These are phyloP conservation scores for Sceloporus undulatus DNA, from an alignment of 2,113 vertebrate species.

Conservation along the genomic window DNA sequence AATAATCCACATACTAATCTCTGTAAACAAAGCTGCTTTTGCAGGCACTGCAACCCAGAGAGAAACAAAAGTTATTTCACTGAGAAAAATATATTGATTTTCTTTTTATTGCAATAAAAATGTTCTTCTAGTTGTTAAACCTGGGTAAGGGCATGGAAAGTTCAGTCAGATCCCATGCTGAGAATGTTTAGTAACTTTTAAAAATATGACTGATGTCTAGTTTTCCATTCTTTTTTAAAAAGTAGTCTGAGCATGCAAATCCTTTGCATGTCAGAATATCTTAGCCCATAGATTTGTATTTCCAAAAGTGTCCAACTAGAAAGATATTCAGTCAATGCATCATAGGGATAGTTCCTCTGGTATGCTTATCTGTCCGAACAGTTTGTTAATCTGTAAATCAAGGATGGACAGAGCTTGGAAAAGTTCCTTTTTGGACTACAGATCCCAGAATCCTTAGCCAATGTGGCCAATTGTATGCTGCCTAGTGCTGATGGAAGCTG, in stretches of 20 bases:
- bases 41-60: neutral
- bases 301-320: neutral
- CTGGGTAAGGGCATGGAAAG: neutral
- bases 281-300: neutral
- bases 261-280: neutral
- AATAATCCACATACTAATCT: neutral
- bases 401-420: too few relatives aligned
- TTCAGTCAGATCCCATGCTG: slow-evolving; percentile 19
- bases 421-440: neutral
- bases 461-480: neutral
- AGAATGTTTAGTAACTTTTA: neutral
- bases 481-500: neutral
- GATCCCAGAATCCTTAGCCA: neutral
- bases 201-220: neutral
- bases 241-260: neutral
- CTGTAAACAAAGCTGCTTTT: neutral
- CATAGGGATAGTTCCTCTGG: neutral
- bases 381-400: too few relatives aligned
- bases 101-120: slow-evolving; percentile 4
- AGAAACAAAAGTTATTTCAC: neutral
- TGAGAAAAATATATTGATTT: neutral
- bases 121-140: slow-evolving; percentile 9
- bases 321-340: neutral
- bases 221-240: neutral
- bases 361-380: neutral